These are phyloP conservation scores for Pogoniulus pusillus DNA, from an alignment of 2,797 vertebrate genomes.

Conservation along the genomic window DNA sequence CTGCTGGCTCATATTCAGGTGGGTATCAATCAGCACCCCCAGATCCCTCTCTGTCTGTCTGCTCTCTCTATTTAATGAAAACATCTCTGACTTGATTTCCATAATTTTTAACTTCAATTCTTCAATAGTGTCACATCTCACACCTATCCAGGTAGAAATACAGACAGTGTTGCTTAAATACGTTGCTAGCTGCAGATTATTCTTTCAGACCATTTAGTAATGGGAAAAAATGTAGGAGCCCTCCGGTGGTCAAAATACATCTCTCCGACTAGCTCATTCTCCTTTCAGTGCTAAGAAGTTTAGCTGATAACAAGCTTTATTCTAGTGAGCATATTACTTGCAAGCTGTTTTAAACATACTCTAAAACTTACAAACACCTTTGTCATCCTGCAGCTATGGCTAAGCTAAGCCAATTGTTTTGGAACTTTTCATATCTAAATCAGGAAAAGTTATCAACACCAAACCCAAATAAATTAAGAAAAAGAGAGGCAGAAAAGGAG, in stretches of 20 bases:
- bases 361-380: neutral
- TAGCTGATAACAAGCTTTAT: neutral
- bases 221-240: constrained; percentile 1
- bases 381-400: neutral
- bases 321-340: neutral
- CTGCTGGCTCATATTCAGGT: too few relatives aligned
- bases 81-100: neutral
- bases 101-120: neutral
- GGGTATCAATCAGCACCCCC: too few relatives aligned
- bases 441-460: neutral
- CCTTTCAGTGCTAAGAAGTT: neutral
- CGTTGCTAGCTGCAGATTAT: neutral
- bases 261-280: neutral
- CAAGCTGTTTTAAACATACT: neutral
- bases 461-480: neutral
- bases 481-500: neutral
- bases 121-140: neutral
- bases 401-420: neutral
- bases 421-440: neutral
- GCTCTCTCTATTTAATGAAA: too few relatives aligned
- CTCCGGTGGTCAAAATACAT: constrained; percentile 8
- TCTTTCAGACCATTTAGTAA: neutral
- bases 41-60: too few relatives aligned
- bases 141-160: neutral
- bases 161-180: neutral